These are phyloP conservation scores for Diarsia mendica DNA, from an alignment of 2,888 invertebrate genomes.

Conservation along the genomic window DNA sequence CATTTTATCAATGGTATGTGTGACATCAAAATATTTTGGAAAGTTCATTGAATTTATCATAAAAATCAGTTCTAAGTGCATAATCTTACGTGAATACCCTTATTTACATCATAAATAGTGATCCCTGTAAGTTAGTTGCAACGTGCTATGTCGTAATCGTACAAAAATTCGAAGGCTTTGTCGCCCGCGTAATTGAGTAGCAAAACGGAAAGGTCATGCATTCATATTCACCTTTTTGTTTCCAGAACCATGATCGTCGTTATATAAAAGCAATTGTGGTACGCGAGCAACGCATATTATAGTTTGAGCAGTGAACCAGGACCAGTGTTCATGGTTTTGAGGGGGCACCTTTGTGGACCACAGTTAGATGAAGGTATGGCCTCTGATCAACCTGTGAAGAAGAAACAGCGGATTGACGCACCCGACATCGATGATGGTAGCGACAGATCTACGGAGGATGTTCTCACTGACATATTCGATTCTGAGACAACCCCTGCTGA, in stretches of 20 bases:
- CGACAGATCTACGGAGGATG: conserved; percentile 89
- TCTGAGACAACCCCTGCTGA: conserved; percentile 83
- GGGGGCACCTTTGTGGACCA: conserved; percentile 89
- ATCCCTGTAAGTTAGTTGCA: conserved; percentile 42
- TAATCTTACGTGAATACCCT: conserved; percentile 61
- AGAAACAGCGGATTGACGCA: conserved; percentile 94
- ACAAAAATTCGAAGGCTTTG: conserved; percentile 82
- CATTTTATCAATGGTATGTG: conserved; percentile 87
- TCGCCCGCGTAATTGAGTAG: conserved; percentile 90
- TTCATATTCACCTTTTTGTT: conserved; percentile 84
- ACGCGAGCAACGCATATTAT: conserved; percentile 64
- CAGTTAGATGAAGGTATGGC: conserved; percentile 92
- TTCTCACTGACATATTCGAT: conserved; percentile 84
- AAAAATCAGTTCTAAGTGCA: conserved; percentile 61
- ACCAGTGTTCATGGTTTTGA: conserved; percentile 91
- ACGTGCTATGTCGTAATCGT: conserved; percentile 52
- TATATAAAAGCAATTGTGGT: conserved; percentile 66
- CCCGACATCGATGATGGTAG: conserved; percentile 90
- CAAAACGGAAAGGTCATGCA: conserved; percentile 89
- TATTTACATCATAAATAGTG: conserved; percentile 48
- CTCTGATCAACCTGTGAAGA: conserved; percentile 95
- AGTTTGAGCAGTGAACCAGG: conserved; percentile 59
- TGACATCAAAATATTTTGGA: conserved; percentile 91
- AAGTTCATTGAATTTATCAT: conserved; percentile 82
- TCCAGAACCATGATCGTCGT: conserved; percentile 79